Evolutionary conservation across 1,140 invertebrate genomes (phyloP), one percentile per base, ranked within the genome.

Genomic region (Meteorus sp.): DNA sequence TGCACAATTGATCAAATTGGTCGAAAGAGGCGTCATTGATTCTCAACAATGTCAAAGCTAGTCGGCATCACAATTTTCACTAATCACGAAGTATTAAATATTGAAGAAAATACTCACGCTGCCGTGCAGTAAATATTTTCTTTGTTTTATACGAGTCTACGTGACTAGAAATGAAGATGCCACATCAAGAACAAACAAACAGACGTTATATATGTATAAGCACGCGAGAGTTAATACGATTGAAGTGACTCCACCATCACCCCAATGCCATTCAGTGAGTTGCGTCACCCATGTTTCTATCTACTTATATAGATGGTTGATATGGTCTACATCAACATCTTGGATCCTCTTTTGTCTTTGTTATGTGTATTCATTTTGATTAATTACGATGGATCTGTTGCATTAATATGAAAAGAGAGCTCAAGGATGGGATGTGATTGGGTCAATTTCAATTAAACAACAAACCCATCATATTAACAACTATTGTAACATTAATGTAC

Each of bases 11-110:
- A n/a, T n/a, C n/a, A n/a, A n/a, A n/a, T n/a, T n/a, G n/a, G n/a
- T n/a, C n/a, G n/a, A n/a, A n/a, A n/a, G n/a, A n/a, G n/a, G n/a
- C n/a, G n/a, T n/a, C n/a, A n/a, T n/a, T n/a, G n/a, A n/a, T n/a
- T n/a, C n/a, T n/a, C n/a, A n/a, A n/a, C n/a, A n/a, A n/a, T n/a
- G n/a, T n/a, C n/a, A n/a, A n/a, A n/a, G n/a, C n/a, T n/a, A n/a
- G n/a, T n/a, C n/a, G n/a, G n/a, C n/a, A n/a, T n/a, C n/a, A 54
- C 66, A 66, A 62, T 39, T 63, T 67, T 63, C 63, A 41, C 47
- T 72, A 69, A 76, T 79, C 78, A 79, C 78, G 75, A 79, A 74
- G 69, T 72, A 79, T 79, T 79, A 79, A 79, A 78, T 76, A 78
- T 79, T 78, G 64, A 78, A 66, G 66, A 59, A 64, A 63, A 71